Conservation (phyloP, 2,797 vertebrate species). For the Tamandua tetradactyla region DNA sequence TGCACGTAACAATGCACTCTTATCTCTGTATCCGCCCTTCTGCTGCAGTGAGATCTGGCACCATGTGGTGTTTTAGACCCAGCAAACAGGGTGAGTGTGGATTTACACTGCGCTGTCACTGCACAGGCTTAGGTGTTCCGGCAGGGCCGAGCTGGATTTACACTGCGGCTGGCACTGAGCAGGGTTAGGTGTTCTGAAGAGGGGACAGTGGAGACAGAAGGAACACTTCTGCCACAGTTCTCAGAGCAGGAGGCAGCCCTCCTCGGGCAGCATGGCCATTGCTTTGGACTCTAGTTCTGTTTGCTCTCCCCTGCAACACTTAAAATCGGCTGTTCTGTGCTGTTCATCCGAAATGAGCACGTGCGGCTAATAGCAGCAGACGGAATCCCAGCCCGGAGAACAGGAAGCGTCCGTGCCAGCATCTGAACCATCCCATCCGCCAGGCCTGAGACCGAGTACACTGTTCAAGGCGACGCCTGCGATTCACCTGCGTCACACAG, state of each 20-base stretch:
- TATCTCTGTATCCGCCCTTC: not conserved
- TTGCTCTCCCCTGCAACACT: not conserved
- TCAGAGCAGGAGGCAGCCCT: rapidly evolving
- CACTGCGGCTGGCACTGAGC: not conserved
- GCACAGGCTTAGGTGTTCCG: not conserved
- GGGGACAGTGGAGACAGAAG: not conserved
- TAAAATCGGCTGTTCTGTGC: not conserved
- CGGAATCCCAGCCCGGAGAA: not conserved
- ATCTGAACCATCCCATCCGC: rapidly evolving
- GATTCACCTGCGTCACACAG: too few species aligned
- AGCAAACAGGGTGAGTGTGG: not conserved
- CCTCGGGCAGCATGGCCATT: not conserved
- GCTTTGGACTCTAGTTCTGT: not conserved
- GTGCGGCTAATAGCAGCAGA: not conserved
- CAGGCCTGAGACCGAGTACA: rapidly evolving
- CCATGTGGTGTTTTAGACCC: not conserved
- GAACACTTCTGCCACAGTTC: not conserved
- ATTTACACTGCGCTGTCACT: not conserved
- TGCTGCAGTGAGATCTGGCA: not conserved
- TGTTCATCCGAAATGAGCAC: not conserved
- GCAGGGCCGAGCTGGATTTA: too few species aligned
- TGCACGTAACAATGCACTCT: not conserved
- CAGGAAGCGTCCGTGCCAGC: not conserved
- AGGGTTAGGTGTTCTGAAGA: rapidly evolving
- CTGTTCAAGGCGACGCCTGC: too few species aligned